Base-by-base conservation (phyloP, 2,113 vertebrate genomes). In the Platysteira castanea region DNA sequence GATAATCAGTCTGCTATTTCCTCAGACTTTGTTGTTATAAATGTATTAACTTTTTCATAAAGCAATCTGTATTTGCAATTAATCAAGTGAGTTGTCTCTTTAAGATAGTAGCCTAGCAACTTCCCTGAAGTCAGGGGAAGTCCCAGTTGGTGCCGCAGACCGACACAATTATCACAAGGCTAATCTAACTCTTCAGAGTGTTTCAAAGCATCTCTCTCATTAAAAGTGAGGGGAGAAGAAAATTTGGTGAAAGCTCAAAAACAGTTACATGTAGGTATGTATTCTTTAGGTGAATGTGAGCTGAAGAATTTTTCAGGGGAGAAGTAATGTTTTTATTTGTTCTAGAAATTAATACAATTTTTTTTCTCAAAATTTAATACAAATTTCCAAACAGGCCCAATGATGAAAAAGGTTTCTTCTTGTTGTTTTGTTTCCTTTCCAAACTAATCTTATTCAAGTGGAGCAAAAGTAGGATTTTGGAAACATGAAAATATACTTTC, bases 91-190 rank as follows among this genome's bases (percentile, higher is more conserved):
- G 84, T 97, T 98, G 93, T 97, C 94, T 97, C 90, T 98, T 97
- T 97, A 97, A 95, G 97, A 97, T 97, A 97, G 97, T 97, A 97
- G 90, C 97, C 96, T 98, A 98, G 98, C 97, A 98, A 98, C 97
- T 97, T 97, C 77, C 35, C 74, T 22, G 24, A 95, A 90, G 87
- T 57, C 84, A 89, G 59, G 75, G 87, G 89, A 97, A 93, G 90
- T 97, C 96, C 92, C 93, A 95, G 90, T 78, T 96, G 95, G 96
- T 95, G 78, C 79, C 35, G 17, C 68, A 97, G 92, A 80, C 61
- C 7, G 1, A 92, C 97, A 93, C 91, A 96, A 73, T 96, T 98
- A 97, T 97, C 96, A 87, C 84, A 84, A 75, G 59, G 35, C 69
- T 92, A 67, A 97, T 97, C 96, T 93, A 95, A 94, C 87, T 96